phyloP scores from a whole-genome alignment of 2,888 invertebrate species.

The Hartigia nigra region DNA sequence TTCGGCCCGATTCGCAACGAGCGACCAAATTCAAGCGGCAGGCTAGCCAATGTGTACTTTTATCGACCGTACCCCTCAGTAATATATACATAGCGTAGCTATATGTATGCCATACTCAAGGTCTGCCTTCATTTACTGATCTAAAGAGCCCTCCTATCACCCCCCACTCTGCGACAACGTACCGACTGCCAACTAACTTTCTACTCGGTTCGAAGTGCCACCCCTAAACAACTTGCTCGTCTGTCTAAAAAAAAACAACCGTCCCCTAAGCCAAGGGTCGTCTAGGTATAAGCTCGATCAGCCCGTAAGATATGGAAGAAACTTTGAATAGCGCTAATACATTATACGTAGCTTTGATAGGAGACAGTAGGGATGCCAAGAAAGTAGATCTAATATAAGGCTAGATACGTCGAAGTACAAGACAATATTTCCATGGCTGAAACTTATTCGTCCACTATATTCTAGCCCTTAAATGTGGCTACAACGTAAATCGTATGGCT shows the following conservation, averaged over 20 bases:
- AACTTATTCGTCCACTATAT: neutral
- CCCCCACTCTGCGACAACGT: neutral
- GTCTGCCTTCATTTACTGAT: neutral
- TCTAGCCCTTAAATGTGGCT: neutral
- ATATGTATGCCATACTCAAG: neutral
- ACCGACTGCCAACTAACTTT: neutral
- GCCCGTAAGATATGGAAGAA: conserved; percentile 14
- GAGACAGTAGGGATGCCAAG: neutral
- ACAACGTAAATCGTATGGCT: neutral
- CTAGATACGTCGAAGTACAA: neutral
- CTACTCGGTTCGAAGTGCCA: neutral
- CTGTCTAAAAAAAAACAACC: neutral
- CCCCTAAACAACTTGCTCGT: neutral
- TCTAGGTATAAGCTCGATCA: neutral
- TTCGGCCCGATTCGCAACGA: neutral
- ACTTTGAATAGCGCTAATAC: conserved; percentile 23
- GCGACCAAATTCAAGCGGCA: neutral
- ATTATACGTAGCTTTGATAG: neutral
- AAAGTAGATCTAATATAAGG: neutral
- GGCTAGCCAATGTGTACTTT: neutral
- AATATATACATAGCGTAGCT: neutral
- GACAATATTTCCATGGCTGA: neutral
- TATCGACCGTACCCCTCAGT: neutral
- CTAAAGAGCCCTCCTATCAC: neutral
- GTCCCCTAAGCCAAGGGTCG: neutral